These are phyloP conservation scores for Nesogale talazaci DNA, from an alignment of 2,113 vertebrate species.

Conservation along the genomic window DNA sequence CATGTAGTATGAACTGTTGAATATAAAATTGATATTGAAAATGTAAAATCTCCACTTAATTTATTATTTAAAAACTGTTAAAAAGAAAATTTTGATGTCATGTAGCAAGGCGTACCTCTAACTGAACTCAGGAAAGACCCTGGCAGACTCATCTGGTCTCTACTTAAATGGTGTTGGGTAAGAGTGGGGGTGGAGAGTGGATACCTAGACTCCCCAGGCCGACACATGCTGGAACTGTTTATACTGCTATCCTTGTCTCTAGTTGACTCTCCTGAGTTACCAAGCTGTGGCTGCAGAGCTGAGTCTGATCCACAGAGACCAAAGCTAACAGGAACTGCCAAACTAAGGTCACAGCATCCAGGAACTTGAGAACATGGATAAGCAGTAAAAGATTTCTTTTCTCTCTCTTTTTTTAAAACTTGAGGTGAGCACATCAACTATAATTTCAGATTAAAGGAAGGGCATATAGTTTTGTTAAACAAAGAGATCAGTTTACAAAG, in stretches of 20 bases:
- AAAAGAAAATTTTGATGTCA: fast-evolving
- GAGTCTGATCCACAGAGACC: neutral
- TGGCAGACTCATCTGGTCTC: neutral
- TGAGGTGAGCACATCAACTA: neutral
- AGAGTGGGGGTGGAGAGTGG: neutral
- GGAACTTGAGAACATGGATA: neutral
- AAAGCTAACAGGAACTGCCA: neutral
- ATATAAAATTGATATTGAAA: no score
- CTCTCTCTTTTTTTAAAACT: neutral
- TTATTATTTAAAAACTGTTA: no score
- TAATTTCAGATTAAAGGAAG: neutral
- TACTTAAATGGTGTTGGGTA: no score
- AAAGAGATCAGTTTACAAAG: neutral
- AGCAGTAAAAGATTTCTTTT: neutral
- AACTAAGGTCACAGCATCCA: neutral
- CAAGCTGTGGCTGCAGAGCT: neutral
- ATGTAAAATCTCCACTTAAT: no score
- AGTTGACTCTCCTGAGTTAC: neutral
- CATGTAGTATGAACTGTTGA: no score
- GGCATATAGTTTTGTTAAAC: neutral
- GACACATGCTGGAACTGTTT: neutral
- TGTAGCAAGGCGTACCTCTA: neutral
- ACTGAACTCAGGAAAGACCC: neutral
- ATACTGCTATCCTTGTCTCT: neutral
- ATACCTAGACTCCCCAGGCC: no score